These are phyloP conservation scores for Gambelia wislizenii DNA, from an alignment of 2,797 vertebrate genomes.

Conservation along the genomic window DNA sequence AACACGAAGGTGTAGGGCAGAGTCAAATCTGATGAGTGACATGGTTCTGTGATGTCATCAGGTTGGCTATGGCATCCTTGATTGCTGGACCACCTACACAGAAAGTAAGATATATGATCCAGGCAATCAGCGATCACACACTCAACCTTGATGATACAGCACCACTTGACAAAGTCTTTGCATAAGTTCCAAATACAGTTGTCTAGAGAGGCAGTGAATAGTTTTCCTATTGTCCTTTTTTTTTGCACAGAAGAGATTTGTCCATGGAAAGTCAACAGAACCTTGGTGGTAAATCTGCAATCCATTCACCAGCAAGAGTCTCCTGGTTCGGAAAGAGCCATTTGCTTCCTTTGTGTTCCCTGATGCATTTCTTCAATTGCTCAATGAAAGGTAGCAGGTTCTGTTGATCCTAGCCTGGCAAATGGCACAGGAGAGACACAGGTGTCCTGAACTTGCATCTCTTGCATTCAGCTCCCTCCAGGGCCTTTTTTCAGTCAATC, in stretches of 20 bases:
- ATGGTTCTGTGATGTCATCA: background rate
- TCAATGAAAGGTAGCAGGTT: background rate
- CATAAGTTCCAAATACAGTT: background rate
- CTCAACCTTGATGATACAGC: no score
- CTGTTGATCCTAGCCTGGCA: background rate
- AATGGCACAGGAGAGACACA: background rate
- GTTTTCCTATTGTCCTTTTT: background rate
- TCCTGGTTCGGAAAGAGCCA: background rate
- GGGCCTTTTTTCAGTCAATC: background rate
- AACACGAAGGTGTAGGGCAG: no score
- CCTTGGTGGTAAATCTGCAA: background rate
- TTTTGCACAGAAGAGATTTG: background rate
- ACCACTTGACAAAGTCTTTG: background rate
- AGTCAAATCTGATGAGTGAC: background rate
- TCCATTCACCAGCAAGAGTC: background rate
- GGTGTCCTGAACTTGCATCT: background rate
- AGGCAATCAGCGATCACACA: no score
- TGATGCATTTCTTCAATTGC: background rate
- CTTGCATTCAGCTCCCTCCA: background rate
- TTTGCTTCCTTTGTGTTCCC: background rate
- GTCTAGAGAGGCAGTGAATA: no score
- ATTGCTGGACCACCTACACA: background rate
- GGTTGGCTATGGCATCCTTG: background rate
- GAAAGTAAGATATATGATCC: background rate
- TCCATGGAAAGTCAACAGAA: no score